A percentile compares a stretch with the other conserved stretches of the same genome.
Conservation (phyloP, 2,797 vertebrate genomes). For the Cryptoprocta ferox region DNA sequence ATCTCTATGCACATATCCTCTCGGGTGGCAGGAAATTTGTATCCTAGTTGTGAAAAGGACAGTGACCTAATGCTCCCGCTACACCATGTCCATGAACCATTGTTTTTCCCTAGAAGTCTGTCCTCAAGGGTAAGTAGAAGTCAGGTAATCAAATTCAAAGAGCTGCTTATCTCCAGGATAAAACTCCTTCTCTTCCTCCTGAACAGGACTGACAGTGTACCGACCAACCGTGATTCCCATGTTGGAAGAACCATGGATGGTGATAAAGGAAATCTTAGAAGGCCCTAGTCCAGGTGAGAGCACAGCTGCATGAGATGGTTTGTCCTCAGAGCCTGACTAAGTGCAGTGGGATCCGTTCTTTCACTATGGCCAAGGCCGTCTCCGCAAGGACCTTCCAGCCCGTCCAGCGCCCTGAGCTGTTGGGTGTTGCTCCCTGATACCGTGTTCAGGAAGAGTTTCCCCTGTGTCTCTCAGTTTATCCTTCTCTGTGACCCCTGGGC, state of each 20-base stretch:
- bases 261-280: conserved; percentile 81
- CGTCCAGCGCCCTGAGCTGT: background rate
- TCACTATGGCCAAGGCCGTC: background rate
- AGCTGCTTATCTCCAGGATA: conserved; percentile 18
- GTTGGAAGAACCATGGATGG: conserved; percentile 81
- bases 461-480: background rate
- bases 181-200: conserved; percentile 56
- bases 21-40: background rate
- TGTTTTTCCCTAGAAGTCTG: background rate
- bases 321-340: background rate
- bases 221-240: conserved; percentile 79
- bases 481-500: background rate
- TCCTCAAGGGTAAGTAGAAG: background rate
- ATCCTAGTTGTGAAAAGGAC: background rate
- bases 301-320: background rate
- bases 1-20: background rate
- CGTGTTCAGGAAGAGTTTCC: background rate
- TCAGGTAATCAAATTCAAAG: background rate
- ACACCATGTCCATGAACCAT: background rate
- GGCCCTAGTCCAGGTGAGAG: conserved; percentile 80
- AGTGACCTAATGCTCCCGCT: background rate
- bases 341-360: background rate
- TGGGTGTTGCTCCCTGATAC: background rate
- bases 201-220: conserved; percentile 78
- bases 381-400: background rate